A percentile compares a stretch with the other conserved stretches of the same genome.
Conservation (phyloP, 2,888 invertebrate genomes). For the Scaptomyza flava region DNA sequence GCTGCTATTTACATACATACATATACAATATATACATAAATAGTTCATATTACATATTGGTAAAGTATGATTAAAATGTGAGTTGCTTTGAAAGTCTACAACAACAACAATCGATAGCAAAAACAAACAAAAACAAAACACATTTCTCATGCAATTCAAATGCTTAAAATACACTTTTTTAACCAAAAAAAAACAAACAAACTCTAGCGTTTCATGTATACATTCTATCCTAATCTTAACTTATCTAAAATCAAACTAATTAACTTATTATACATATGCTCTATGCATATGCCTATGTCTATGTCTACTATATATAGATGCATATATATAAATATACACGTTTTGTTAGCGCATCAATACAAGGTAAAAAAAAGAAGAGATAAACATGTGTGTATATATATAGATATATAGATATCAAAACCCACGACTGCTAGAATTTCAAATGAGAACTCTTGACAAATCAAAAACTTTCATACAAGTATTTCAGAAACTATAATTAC, state of each 20-base stretch:
- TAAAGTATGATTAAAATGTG: constrained; percentile 13
- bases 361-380: constrained; percentile 71
- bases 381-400: constrained; percentile 44
- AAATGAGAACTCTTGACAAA: constrained; percentile 79
- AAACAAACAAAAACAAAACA: constrained; percentile 16
- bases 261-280: constrained; percentile 56
- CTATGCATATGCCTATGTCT: constrained; percentile 73
- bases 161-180: constrained; percentile 57
- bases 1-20: constrained; percentile 37
- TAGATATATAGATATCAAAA: constrained; percentile 52
- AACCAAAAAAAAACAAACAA: constrained; percentile 32
- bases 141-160: constrained; percentile 58
- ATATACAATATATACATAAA: constrained; percentile 4
- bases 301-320: constrained; percentile 50
- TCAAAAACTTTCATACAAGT: constrained; percentile 79
- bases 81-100: constrained; percentile 24
- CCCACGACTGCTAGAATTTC: constrained; percentile 81
- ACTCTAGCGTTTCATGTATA: constrained; percentile 74
- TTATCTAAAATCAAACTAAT: constrained; percentile 39
- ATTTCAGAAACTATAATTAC: constrained; percentile 60
- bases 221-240: constrained; percentile 57
- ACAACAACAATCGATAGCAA: constrained; percentile 7
- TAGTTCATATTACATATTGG: constrained; percentile 19
- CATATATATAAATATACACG: constrained; percentile 56
- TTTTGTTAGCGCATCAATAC: constrained; percentile 75